Base-by-base conservation (phyloP, 2,113 vertebrate species). In the Sander lucioperca region DNA sequence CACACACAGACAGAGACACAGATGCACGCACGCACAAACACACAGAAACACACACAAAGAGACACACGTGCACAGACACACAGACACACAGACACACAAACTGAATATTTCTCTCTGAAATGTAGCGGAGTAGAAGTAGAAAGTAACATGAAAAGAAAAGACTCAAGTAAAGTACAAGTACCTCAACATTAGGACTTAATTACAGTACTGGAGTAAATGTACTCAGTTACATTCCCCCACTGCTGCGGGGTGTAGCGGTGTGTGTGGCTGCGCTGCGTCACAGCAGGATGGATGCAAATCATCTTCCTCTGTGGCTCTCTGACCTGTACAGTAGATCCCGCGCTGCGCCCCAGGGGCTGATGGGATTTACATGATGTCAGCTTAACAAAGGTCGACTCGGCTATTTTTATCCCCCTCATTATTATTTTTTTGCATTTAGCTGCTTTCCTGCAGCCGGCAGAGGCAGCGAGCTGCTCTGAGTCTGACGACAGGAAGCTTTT, bases 281-380 rank as follows among this genome's bases (percentile, higher is more conserved):
- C 36, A 30, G 8, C 23, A 1, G 10, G 15, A 50, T 48, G 54
- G 7, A 21, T 25, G 23, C 56, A 57, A 54, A 58, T 58, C 9
- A 74, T 73, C 5, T 14, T 56, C 9, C 36, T 57, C 48, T 61
- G 66, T 54, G 0, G 64, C 51, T 61, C 43, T 53, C 57, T 51
- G 83, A 79, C 83, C 74, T 51, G 83, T 86, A 64, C 78, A 64
- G 86, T 79, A 33, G 66, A 54, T 83, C 77, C 69, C 6, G 39
- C 9, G 30, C 72, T 3, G 74, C 50, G 39, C 80, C 86, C 88
- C 71, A 43, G 75, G 75, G 86, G 84, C 72, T 83, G 86, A 87
- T 87, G 85, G 83, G 82, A 89, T 91, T 89, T 86, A 84, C 79
- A 83, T 70, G 79, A 86, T 73, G 84, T 86, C 84, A 80, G 81